Evolutionary conservation across 2,113 vertebrate species (phyloP), one percentile per base, ranked within the genome.

Genomic region (Hippolais icterina): DNA sequence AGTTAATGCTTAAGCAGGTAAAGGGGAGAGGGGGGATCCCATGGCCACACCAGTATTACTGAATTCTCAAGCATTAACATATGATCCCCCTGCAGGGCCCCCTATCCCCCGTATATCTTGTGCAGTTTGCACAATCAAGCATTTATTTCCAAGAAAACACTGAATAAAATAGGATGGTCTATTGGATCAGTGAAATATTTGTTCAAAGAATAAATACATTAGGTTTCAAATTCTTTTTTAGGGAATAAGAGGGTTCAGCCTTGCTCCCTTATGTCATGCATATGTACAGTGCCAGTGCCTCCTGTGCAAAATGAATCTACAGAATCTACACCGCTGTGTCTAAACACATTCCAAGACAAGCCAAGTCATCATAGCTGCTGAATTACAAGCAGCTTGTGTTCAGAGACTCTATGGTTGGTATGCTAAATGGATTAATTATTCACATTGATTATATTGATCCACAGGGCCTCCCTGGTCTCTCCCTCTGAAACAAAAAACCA

Each of bases 351-450:
- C 33, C 59, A 54, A 78, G 39, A 39, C 17, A 89, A 92, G 64
- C 6, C 15, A 92, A 74, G 29, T 37, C 54, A 41, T 42, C 2
- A 5, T 49, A 70, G 82, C 35, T 77, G 72, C 47, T 91, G 93
- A 89, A 93, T 85, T 76, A 60, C 22, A 85, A 85, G 65, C 49
- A 85, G 53, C 11, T 75, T 77, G 35, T 89, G 56, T 50, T 41
- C 60, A 70, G 70, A 90, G 12, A 56, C 24, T 50, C 60, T 56
- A 15, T 1, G 2, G 47, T n/a, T 78, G 39, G 18, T 54, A 83
- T 47, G 52, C 29, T 74, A 83, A 80, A 68, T 74, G 29, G 15
- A 86, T 92, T 94, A 86, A 89, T 92, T 95, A 88, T 90, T 92
- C 63, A 61, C 27, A 88, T 66, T 54, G 64, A 72, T 85, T 87